Evolutionary conservation across 2,888 invertebrate genomes (phyloP), one percentile per base, ranked within the genome.

Genomic region (Caenorhabditis parvicauda): DNA sequence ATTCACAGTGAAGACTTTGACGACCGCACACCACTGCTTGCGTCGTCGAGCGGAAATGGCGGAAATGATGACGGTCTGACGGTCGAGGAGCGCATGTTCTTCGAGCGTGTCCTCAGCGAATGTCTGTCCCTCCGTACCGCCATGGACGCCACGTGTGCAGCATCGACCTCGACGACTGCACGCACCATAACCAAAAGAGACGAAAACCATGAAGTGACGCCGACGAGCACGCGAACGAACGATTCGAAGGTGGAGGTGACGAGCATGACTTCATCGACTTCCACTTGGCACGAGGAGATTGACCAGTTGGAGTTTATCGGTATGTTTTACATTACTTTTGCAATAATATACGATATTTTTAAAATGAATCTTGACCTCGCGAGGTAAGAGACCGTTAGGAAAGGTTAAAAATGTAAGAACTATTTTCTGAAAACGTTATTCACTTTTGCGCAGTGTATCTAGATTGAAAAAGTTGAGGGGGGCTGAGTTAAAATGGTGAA

Each of bases 61-160:
- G n/a, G 44, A 3, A 29, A 38, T 22, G 59, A 61, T 17, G 61
- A 64, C 14, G 75, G 73, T 27, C 52, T 75, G 27, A 64, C 74
- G 14, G 59, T 59, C 5, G 75, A 76, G 44, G 77, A 77, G 48
- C 49, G 69, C 19, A 59, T 54, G n/a, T 72, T 78, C 41, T 75
- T 72, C 54, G 66, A 70, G 35, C 70, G 69, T 48, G 51, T 64
- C 14, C 46, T 64, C 1, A 45, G 56, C 4, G 70, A 70, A 35
- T 70, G 70, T 29, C 49, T 65, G 1, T 65, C 67, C 1, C 41
- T 70, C 9, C 29, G 59, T 28, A 64, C 61, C 1, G 70, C 65
- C 6, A 67, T 70, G 37, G 55, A 59, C 41, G 59, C 64, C 9
- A 51, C 58, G 7, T 52, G 38, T 32, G 41, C 46, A 19, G 54